Percentiles rank a stretch among this genome's conserved stretches.
phyloP scores from a whole-genome alignment of 2,888 invertebrate species.

The Brachycybe producta region DNA sequence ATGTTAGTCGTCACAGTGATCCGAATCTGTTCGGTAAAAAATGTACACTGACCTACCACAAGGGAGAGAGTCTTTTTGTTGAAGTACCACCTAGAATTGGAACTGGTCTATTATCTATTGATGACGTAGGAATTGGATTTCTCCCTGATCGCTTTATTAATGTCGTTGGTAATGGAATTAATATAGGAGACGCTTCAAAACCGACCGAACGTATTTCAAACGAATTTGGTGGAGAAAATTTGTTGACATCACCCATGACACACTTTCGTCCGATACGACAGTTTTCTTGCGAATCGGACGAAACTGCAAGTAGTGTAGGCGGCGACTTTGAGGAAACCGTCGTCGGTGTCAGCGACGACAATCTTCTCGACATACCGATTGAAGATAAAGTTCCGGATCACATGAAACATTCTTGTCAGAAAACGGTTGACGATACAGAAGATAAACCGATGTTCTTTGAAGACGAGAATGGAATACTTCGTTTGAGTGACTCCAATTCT shows the following conservation, averaged over 20 bases:
- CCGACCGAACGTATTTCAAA: too few species aligned
- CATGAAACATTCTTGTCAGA: too few species aligned
- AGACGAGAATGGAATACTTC: slow-evolving; percentile 30
- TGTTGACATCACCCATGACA: slow-evolving; percentile 60
- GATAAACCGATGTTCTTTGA: slow-evolving; percentile 6
- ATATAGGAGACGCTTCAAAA: too few species aligned
- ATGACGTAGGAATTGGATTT: neutral
- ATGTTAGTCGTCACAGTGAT: slow-evolving; percentile 11
- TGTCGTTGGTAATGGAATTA: slow-evolving; percentile 7
- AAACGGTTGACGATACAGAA: neutral
- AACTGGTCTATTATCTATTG: neutral
- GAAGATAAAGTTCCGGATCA: neutral
- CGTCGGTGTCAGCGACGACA: neutral
- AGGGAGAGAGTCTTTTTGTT: slow-evolving; percentile 20
- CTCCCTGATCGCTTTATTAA: neutral
- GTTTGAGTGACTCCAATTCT: slow-evolving; percentile 37
- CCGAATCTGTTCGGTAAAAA: slow-evolving; percentile 13
- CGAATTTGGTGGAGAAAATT: slow-evolving; percentile 46
- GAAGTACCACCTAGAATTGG: slow-evolving; percentile 14
- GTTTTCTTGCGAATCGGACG: slow-evolving; percentile 22
- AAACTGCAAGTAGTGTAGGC: slow-evolving; percentile 15
- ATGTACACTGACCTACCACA: slow-evolving; percentile 21
- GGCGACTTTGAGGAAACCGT: slow-evolving; percentile 1
- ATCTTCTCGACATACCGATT: neutral
- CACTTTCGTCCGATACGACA: slow-evolving; percentile 71